A percentile compares a stretch with the other conserved stretches of the same genome.
phyloP scores from a whole-genome alignment of 2,797 vertebrate genomes.

The Holocentrus rufus region DNA sequence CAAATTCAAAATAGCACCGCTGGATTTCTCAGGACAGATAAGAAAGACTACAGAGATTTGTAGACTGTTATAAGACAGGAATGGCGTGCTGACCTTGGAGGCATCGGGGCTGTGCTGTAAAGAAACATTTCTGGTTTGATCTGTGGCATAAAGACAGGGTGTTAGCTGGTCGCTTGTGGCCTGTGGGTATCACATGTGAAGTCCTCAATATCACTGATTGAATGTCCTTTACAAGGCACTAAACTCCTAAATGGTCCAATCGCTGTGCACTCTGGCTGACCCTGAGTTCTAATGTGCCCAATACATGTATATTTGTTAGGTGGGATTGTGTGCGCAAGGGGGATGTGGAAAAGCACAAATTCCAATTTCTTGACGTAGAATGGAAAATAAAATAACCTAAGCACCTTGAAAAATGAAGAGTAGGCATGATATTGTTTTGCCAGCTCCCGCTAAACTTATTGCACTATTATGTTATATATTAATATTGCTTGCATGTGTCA shows the following conservation, averaged over 20 bases:
- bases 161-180: conserved; percentile 10
- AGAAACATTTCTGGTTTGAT: conserved; percentile 25
- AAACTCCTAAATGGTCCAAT: not conserved
- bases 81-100: conserved; percentile 31
- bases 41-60: conserved; percentile 14
- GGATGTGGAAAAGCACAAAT: no score
- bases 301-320: not conserved
- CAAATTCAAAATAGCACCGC: conserved; percentile 16
- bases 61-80: not conserved
- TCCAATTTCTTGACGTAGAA: no score
- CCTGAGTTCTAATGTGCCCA: conserved; percentile 3
- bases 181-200: conserved; percentile 2
- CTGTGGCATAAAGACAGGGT: conserved; percentile 14
- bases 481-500: not conserved
- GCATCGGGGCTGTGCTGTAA: conserved; percentile 5
- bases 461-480: no score
- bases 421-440: no score
- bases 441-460: no score
- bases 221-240: conserved; percentile 18
- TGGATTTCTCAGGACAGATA: conserved; percentile 1
- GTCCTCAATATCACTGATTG: conserved; percentile 20
- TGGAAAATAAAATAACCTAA: no score
- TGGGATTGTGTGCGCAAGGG: not conserved
- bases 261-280: not conserved
- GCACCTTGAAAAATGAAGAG: no score